A percentile compares a stretch with the other conserved stretches of the same genome.
phyloP scores from a whole-genome alignment of 2,113 vertebrate genomes.

The Silurus asotus region DNA sequence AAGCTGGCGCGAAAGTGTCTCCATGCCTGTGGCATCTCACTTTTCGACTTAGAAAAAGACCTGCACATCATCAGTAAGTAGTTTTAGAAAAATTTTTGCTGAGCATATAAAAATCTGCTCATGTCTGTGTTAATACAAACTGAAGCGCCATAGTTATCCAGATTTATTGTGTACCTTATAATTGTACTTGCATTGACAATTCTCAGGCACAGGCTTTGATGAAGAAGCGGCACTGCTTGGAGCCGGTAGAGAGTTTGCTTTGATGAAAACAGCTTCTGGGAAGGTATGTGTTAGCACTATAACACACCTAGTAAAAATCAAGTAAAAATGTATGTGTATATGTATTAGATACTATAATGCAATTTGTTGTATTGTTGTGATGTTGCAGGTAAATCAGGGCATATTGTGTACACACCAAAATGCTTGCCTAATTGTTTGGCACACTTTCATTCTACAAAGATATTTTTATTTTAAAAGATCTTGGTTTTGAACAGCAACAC shows the following conservation, averaged over 20 bases:
- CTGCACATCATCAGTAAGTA: constrained; percentile 97
- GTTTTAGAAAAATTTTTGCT: background rate
- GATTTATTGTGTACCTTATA: constrained; percentile 10
- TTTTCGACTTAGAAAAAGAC: constrained; percentile 98
- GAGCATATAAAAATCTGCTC: background rate
- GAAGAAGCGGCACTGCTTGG: constrained; percentile 94
- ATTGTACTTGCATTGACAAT: constrained; percentile 28
- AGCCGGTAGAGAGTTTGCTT: constrained; percentile 96
- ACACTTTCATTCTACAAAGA: background rate
- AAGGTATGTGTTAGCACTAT: constrained; percentile 78
- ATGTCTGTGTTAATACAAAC: background rate
- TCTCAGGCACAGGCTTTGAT: constrained; percentile 94
- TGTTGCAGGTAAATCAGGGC: background rate
- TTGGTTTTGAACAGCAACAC: background rate
- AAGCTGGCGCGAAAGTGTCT: constrained; percentile 98
- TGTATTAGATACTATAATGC: background rate
- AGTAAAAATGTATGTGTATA: background rate
- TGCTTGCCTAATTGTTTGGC: background rate
- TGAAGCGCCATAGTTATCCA: background rate
- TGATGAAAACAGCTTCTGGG: constrained; percentile 97
- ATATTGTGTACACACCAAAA: background rate
- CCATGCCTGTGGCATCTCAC: constrained; percentile 95
- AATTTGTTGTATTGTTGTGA: background rate
- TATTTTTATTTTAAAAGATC: background rate
- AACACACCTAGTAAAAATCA: background rate